Percentiles rank a stretch among this genome's conserved stretches.
phyloP scores from a whole-genome alignment of 2,888 invertebrate species.

The Philereme transversata region DNA sequence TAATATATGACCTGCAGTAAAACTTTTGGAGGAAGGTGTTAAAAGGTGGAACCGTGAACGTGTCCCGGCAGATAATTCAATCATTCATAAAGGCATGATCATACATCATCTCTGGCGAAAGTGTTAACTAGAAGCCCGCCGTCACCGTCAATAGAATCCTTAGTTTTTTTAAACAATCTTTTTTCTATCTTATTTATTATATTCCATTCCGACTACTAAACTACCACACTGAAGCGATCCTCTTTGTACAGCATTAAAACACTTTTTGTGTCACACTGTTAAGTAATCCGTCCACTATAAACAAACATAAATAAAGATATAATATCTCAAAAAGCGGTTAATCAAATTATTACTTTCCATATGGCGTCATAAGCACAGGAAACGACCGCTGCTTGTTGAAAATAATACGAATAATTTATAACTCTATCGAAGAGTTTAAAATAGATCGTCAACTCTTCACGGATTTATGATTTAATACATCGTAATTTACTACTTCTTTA shows the following conservation, averaged over 20 bases:
- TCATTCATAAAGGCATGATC: conserved; percentile 81
- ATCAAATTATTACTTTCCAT: conserved; percentile 22
- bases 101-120: conserved; percentile 79
- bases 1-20: conserved; percentile 80
- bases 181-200: conserved; percentile 60
- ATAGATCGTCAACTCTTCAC: conserved; percentile 53
- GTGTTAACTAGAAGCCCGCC: conserved; percentile 68
- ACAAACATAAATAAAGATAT: conserved; percentile 41
- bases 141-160: conserved; percentile 63
- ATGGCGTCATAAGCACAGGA: conserved; percentile 39
- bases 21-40: conserved; percentile 81
- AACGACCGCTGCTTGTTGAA: conserved; percentile 47
- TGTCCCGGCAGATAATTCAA: conserved; percentile 80
- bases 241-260: conserved; percentile 47
- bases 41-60: conserved; percentile 76
- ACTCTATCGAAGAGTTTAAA: conserved; percentile 51
- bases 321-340: conserved; percentile 30
- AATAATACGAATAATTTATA: conserved; percentile 50
- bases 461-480: conserved; percentile 48
- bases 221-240: conserved; percentile 44
- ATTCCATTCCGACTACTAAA: conserved; percentile 51
- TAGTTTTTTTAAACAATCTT: conserved; percentile 59
- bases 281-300: conserved; percentile 41
- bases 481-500: conserved; percentile 45
- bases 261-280: conserved; percentile 41